A percentile compares a stretch with the other conserved stretches of the same genome.
Conservation (phyloP, 2,113 vertebrate genomes). For the Holacanthus passer region DNA sequence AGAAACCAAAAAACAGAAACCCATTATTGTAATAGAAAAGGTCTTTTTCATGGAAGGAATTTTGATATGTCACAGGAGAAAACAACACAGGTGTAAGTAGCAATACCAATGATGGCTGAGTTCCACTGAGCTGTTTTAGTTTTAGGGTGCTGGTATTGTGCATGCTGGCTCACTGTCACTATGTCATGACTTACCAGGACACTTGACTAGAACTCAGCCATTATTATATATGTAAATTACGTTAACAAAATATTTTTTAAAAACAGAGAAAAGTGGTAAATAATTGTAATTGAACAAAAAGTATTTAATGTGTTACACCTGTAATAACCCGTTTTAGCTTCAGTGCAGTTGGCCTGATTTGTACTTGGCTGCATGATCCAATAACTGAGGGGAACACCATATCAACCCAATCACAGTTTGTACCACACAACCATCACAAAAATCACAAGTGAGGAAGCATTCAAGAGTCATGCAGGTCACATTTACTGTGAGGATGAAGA, state of each 20-base stretch:
- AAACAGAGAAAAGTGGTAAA: background rate
- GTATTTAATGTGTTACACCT: background rate
- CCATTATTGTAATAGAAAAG: background rate
- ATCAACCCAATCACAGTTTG: constrained; percentile 58
- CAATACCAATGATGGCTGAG: background rate
- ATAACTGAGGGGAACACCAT: constrained; percentile 37
- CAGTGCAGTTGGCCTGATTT: constrained; percentile 25
- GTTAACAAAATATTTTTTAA: background rate
- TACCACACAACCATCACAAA: constrained; percentile 70
- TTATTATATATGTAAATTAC: background rate
- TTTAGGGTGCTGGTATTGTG: background rate
- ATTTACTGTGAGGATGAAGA: constrained; percentile 79
- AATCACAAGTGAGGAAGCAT: constrained; percentile 77
- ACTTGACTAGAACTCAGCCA: background rate
- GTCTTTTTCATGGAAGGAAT: background rate
- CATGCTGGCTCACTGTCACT: background rate
- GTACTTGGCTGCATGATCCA: constrained; percentile 22
- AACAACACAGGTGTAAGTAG: background rate
- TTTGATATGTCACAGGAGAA: background rate
- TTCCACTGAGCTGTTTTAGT: background rate
- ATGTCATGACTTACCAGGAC: background rate
- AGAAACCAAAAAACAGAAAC: background rate
- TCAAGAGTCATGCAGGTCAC: constrained; percentile 81
- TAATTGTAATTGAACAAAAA: background rate
- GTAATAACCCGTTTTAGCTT: background rate